Base-by-base conservation (phyloP, 2,113 vertebrate species). In the Vidua macroura region DNA sequence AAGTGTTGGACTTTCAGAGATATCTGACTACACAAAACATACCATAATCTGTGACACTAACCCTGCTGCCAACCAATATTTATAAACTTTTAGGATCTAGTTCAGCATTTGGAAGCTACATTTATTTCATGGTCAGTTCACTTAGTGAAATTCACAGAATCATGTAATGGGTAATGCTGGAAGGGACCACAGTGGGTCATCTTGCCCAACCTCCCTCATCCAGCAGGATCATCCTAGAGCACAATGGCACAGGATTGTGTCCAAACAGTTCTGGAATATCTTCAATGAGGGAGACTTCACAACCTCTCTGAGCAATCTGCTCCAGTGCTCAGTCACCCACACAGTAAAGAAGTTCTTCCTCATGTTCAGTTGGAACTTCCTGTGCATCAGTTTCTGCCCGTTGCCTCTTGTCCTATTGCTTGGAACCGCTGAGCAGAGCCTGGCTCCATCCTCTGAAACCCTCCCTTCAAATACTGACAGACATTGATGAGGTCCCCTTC, bases 311-410 rank as follows among this genome's bases (percentile, higher is more conserved):
- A 11, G 0, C 23, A 74, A 39, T 15, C 44, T 46, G 22, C 59
- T 39, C 33, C 2, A 6, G 10, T 30, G n/a, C 19, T 52, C 8
- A 11, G 33, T 24, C 37, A 82, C 1, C 13, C 1, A 1, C 19
- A 20, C 52, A 67, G 19, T 24, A 59, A 51, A 10, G 19, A 62
- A 52, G 33, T 39, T 24, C 13, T 37, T 28, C 1, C 18, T 58
- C 15, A 4, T 3, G 2, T 39, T 81, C 53, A 43, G 37, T 2
- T 52, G 37, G 53, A 77, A 18, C 25, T 59, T 81, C 14, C 37
- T 23, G 7, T 16, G 37, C 35, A 35, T 35, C 33, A n/a, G 4
- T 4, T 21, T 73, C 37, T 81, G 18, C 18, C 22, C 12, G 4
- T 13, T 58, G 35, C 33, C 37, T 59, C 44, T 30, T 46, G 19